Percentiles rank a stretch among this genome's conserved stretches.
These are phyloP conservation scores for Lasioglossum albipes DNA, from an alignment of 1,140 invertebrate species.

Conservation along the genomic window DNA sequence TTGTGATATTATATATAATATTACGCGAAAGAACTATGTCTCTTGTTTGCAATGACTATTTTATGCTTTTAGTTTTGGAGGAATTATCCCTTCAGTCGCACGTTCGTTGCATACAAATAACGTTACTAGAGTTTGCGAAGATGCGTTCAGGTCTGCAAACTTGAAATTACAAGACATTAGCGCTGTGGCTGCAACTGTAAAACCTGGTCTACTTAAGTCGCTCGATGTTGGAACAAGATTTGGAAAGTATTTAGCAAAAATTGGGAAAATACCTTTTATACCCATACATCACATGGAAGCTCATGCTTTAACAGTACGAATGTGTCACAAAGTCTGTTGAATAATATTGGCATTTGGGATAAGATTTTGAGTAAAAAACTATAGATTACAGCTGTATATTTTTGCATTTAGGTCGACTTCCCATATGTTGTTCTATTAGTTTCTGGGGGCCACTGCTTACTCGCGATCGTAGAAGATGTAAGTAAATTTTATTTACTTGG, in stretches of 20 bases:
- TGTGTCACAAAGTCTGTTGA: constrained; percentile 82
- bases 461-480: constrained; percentile 88
- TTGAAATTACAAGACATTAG: constrained; percentile 88
- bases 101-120: constrained; percentile 89
- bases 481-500: constrained; percentile 91
- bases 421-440: constrained; percentile 94
- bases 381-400: neutral
- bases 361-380: constrained; percentile 19
- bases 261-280: constrained; percentile 91
- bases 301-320: constrained; percentile 94
- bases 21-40: neutral
- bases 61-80: constrained; percentile 87
- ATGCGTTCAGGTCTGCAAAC: constrained; percentile 84
- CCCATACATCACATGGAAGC: constrained; percentile 99
- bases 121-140: constrained; percentile 87
- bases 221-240: constrained; percentile 91
- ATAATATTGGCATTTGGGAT: neutral
- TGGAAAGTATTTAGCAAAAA: constrained; percentile 88
- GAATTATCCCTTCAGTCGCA: constrained; percentile 94
- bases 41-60: constrained; percentile 25
- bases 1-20: constrained; percentile 22
- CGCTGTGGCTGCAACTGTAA: constrained; percentile 94
- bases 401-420: constrained; percentile 81
- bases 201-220: constrained; percentile 91
- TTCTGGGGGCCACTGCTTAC: constrained; percentile 94